Base-by-base conservation (phyloP, 2,113 vertebrate species). In the Apodemus sylvaticus region DNA sequence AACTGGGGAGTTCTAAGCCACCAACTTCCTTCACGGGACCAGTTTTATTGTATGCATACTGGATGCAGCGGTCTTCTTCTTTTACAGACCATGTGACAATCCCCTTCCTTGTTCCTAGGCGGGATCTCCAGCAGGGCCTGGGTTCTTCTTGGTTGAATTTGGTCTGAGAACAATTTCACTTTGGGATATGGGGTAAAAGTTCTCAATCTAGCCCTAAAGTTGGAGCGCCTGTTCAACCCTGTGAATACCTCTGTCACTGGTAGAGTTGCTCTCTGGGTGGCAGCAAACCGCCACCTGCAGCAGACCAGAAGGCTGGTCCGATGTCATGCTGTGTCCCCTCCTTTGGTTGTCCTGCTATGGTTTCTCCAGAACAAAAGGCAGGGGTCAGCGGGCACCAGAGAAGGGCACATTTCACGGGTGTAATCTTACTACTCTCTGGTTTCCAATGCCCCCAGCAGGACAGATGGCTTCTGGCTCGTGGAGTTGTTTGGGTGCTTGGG, bases 271-370 rank as follows among this genome's bases (percentile, higher is more conserved):
- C 42, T 48, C 83, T 14, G 5, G 26, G 16, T 2, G 8, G 71
- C 2, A 0, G 3, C 10, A 55, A 74, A 62, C 29, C 0, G 1
- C 1, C 42, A 48, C 42, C 53, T 51, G 3, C 10, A 14, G 71
- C 3, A 1, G 5, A 31, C n/a, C 7, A 5, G 19, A 10, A 6
- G 48, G 71, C 55, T 1, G 0, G 14, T 31, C 2, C 26, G 5
- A 0, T 12, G 14, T 0, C 0, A 2, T 5, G 13, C 45, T 55
- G 7, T 16, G 2, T 74, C 66, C 78, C 20, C 10, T 90, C 53
- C 42, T 48, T 34, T 4, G 31, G 31, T 17, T 77, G 7, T 51
- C 14, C 86, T 45, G 5, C 36, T 64, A 22, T 8, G 19, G 86
- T 3, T 17, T 60, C 34, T 90, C 14, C 8, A 51, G 96, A 83